Evolutionary conservation across 2,113 vertebrate species (phyloP).

Genomic region (Fulmarus glacialis): DNA sequence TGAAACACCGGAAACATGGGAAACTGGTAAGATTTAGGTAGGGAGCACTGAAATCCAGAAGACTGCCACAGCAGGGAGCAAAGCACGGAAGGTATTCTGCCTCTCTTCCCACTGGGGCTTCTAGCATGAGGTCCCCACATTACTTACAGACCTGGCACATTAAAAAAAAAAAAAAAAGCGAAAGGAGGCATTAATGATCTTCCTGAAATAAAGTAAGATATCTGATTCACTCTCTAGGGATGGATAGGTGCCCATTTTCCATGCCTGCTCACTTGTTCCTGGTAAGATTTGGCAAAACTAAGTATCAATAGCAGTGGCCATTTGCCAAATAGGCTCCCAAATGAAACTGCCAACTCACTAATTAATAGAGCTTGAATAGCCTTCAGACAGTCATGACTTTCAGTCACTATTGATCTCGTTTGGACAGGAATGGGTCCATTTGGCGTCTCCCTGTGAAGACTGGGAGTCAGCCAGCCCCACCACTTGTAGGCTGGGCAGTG

Average conservation of each 20-base stretch:
- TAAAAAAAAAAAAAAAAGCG: no score
- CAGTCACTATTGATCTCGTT: not conserved
- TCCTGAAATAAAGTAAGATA: not conserved
- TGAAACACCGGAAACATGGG: not conserved
- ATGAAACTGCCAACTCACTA: not conserved
- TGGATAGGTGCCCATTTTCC: not conserved
- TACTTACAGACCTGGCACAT: not conserved
- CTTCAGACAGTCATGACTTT: not conserved
- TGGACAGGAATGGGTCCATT: not conserved
- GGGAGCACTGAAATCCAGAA: not conserved
- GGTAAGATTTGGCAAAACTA: not conserved
- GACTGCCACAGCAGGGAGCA: not conserved
- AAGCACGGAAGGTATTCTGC: not conserved
- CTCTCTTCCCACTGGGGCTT: not conserved
- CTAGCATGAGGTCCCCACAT: fast-evolving
- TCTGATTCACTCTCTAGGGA: not conserved
- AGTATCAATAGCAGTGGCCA: not conserved
- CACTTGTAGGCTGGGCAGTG: fast-evolving
- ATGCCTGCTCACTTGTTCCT: not conserved
- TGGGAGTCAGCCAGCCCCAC: not conserved
- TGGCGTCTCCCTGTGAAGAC: not conserved
- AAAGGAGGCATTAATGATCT: not conserved
- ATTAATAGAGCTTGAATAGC: not conserved
- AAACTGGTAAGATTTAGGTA: not conserved
- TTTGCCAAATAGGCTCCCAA: not conserved